Evolutionary conservation across 1,140 invertebrate genomes (phyloP), one percentile per base, ranked within the genome.

Genomic region (Lepidurus packardi): DNA sequence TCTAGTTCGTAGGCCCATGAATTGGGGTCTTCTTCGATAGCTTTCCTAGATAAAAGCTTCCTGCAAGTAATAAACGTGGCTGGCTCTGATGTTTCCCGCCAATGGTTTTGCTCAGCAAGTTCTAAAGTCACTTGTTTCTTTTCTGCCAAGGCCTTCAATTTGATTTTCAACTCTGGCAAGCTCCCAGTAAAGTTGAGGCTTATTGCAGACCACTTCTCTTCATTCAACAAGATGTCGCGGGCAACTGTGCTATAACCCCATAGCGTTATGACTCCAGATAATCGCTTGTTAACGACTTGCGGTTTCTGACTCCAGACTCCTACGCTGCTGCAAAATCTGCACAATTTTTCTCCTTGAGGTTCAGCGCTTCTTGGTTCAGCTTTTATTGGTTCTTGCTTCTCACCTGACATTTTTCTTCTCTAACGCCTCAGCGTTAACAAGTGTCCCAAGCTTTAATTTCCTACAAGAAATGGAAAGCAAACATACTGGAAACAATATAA

Each of bases 221-320:
- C 42, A 73, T 79, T 45, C 73, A 41, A 75, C 10, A 53, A n/a
- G 7, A 24, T 25, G 43, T 79, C 74, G 65, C 10, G 1, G n/a
- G 21, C 74, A n/a, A 44, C 41, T 34, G 42, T 13, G 45, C 45
- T 73, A 47, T 73, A 78, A 7, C 43, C 10, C 6, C 24, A 34
- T 25, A 65, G 13, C 7, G 53, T 42, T 42, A 45, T 16, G 42
- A 78, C 73, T 43, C 85, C 85, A 80, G 83, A 83, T 16, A 86
- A 75, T 43, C 84, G 80, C 79, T 83, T 81, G 81, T 87, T 87
- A 1, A 85, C 81, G 42, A 86, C 83, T 78, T 87, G 85, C 7
- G 86, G 86, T 81, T 85, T 85, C 78, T 85, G 83, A 41, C 86
- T 82, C 82, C 83, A 86, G 10, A 87, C 81, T 8, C 82, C 80